phyloP scores from a whole-genome alignment of 2,797 vertebrate genomes.

The Anabacerthia variegaticeps region DNA sequence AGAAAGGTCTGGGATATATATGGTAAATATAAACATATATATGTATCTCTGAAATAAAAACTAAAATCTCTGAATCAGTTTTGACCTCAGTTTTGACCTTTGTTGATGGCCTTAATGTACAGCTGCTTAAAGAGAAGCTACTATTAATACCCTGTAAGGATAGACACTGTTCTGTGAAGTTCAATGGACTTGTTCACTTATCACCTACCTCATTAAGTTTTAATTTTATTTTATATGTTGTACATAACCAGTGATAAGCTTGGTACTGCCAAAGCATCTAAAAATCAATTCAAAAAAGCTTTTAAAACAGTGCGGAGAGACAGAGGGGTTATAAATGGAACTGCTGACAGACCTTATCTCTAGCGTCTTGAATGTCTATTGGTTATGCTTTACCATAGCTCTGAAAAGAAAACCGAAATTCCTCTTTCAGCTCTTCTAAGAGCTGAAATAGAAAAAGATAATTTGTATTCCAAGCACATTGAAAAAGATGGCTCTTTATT shows the following conservation, averaged over 20 bases:
- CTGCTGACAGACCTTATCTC: conserved; percentile 70
- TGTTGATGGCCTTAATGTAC: background rate
- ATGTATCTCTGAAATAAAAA: background rate
- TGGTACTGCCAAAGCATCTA: conserved; percentile 54
- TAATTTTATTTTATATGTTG: conserved; percentile 65
- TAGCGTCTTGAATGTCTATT: conserved; percentile 28
- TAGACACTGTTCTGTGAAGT: background rate
- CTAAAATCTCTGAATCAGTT: background rate
- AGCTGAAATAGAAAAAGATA: background rate
- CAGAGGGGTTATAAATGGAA: conserved; percentile 71
- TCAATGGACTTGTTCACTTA: conserved; percentile 12
- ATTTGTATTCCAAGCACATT: background rate
- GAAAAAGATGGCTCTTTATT: background rate
- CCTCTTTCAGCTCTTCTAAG: conserved; percentile 1
- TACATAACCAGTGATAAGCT: conserved; percentile 30
- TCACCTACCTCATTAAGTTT: conserved; percentile 45
- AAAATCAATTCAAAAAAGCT: conserved; percentile 75
- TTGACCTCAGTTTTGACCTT: background rate
- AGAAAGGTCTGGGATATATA: background rate
- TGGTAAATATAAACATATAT: background rate
- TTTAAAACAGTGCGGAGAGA: conserved; percentile 54
- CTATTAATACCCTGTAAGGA: background rate
- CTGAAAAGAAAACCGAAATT: conserved; percentile 42
- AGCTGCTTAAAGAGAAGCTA: conserved; percentile 6
- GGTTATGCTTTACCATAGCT: conserved; percentile 36